Conservation (phyloP, 2,797 vertebrate species). For the Nasua narica region DNA sequence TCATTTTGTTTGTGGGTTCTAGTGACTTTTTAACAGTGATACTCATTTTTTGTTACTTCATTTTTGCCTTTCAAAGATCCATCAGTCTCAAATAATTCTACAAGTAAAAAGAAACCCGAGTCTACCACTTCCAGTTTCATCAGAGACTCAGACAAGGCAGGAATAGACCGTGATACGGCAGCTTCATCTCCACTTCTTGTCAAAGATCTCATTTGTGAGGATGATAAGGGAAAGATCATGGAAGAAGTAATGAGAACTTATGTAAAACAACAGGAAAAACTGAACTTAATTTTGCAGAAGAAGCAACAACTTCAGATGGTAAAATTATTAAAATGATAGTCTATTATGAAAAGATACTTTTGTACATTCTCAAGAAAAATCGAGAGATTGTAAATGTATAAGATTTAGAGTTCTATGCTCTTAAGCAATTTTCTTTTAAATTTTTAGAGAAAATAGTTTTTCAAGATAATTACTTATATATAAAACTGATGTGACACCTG, state of each 20-base stretch:
- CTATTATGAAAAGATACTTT: conserved; percentile 19
- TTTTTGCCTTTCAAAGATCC: conserved; percentile 69
- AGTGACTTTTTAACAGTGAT: conserved; percentile 21
- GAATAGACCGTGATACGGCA: conserved; percentile 59
- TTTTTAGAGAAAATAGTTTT: conserved; percentile 36
- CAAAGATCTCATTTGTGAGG: conserved; percentile 88
- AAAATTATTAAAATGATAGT: conserved; percentile 63
- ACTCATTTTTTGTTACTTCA: conserved; percentile 28
- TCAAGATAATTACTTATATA: not conserved
- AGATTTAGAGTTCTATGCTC: not conserved
- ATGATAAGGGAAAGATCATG: conserved; percentile 97
- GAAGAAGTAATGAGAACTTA: conserved; percentile 98
- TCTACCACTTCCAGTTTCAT: conserved; percentile 76
- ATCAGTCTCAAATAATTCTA: conserved; percentile 79
- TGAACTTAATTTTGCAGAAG: conserved; percentile 94
- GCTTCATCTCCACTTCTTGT: conserved; percentile 83
- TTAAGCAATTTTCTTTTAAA: not conserved
- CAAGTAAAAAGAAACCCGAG: conserved; percentile 86
- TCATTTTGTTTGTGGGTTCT: conserved; percentile 18
- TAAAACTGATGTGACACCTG: not conserved
- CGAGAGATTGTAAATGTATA: not conserved
- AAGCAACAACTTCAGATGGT: conserved; percentile 98
- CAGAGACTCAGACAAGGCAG: conserved; percentile 84
- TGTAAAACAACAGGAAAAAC: conserved; percentile 94
- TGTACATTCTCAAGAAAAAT: not conserved